These are phyloP conservation scores for Drosophila anomelani DNA, from an alignment of 2,888 invertebrate species.

Conservation along the genomic window DNA sequence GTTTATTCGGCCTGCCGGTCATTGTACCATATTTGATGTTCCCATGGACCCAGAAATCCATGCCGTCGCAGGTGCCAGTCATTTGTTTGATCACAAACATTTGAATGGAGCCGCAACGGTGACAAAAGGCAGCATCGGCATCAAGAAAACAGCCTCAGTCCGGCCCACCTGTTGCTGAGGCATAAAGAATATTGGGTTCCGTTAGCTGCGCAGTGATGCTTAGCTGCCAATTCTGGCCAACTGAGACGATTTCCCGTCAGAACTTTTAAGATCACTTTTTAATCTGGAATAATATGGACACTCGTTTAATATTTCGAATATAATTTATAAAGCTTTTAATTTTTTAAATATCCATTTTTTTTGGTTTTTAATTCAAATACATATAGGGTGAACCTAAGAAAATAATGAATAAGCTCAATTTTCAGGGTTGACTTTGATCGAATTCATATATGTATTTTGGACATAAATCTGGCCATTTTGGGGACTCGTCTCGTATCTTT, in stretches of 20 bases:
- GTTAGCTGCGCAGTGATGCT: conserved; percentile 30
- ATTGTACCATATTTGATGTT: conserved; percentile 48
- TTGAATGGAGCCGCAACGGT: conserved; percentile 45
- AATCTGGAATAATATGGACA: background rate
- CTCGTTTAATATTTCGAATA: background rate
- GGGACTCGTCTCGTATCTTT: conserved; percentile 10
- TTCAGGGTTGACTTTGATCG: conserved; percentile 20
- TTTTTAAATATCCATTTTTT: background rate
- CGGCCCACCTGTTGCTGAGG: conserved; percentile 57
- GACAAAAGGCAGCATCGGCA: conserved; percentile 18
- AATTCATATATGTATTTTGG: conserved; percentile 46
- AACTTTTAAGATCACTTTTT: background rate
- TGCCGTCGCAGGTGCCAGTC: conserved; percentile 16
- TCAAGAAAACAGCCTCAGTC: conserved; percentile 32
- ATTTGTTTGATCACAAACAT: conserved; percentile 70
- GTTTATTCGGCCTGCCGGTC: conserved; percentile 54
- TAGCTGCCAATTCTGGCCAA: conserved; percentile 12
- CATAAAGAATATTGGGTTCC: conserved; percentile 33
- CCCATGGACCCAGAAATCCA: conserved; percentile 9
- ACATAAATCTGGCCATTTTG: conserved; percentile 61
- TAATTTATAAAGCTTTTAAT: background rate
- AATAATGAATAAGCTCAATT: background rate
- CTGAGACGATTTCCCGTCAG: background rate
- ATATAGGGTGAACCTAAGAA: background rate
- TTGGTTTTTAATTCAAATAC: background rate